Percentiles rank a stretch among this genome's conserved stretches.
phyloP scores from a whole-genome alignment of 2,888 invertebrate species.

The Drosophila vallismaia region DNA sequence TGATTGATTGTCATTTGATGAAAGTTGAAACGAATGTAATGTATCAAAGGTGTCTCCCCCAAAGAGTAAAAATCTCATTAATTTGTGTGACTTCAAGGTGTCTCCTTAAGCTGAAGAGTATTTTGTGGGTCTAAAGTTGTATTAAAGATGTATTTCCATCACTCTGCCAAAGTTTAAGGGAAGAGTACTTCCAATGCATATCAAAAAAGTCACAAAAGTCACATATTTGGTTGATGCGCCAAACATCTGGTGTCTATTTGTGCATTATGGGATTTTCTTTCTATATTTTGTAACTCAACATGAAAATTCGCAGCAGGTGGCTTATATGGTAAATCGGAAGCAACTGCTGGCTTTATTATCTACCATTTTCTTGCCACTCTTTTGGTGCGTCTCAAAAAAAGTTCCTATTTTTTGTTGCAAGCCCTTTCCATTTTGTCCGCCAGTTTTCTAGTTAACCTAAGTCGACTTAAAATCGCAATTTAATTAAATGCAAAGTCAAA shows the following conservation, averaged over 20 bases:
- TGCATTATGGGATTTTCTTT: background rate
- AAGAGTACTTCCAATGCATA: background rate
- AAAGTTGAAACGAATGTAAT: background rate
- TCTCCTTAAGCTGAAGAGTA: background rate
- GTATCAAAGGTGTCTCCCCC: background rate
- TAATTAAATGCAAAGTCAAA: slow-evolving; percentile 68
- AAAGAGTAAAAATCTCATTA: background rate
- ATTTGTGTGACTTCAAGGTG: background rate
- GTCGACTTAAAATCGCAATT: slow-evolving; percentile 66
- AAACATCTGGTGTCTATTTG: slow-evolving; percentile 51
- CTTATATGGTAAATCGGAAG: slow-evolving; percentile 51
- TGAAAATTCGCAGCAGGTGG: slow-evolving; percentile 64
- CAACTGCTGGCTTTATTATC: slow-evolving; percentile 36
- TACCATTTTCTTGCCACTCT: slow-evolving; percentile 50
- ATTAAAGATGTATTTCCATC: background rate
- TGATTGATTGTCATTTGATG: slow-evolving; percentile 12
- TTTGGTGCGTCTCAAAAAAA: slow-evolving; percentile 49
- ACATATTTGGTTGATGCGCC: slow-evolving; percentile 29
- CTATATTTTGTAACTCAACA: slow-evolving; percentile 1
- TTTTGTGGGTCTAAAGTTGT: background rate
- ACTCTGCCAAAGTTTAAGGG: background rate
- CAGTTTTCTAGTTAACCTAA: slow-evolving; percentile 74
- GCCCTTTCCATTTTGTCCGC: slow-evolving; percentile 21
- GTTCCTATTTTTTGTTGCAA: slow-evolving; percentile 4
- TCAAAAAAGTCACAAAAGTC: background rate